Percentiles rank a stretch among this genome's conserved stretches.
Conservation (phyloP, 2,797 vertebrate genomes). For the Cossypha caffra region DNA sequence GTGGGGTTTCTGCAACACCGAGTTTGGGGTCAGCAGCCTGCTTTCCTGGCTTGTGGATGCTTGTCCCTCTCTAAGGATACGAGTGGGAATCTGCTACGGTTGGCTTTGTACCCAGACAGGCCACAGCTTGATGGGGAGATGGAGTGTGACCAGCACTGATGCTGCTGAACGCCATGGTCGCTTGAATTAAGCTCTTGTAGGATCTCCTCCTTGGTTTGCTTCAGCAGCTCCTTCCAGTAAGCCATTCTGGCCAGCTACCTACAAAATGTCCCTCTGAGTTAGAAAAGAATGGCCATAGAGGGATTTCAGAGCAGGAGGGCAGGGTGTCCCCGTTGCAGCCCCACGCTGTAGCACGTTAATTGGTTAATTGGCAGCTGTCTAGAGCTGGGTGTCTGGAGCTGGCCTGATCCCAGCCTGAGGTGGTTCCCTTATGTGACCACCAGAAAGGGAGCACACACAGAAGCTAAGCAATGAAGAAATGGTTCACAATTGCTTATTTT, state of each 20-base stretch:
- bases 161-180: background rate
- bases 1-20: background rate
- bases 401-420: background rate
- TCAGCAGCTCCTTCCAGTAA: background rate
- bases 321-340: slow-evolving; percentile 2
- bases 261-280: background rate
- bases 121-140: background rate
- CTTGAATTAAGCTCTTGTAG: background rate
- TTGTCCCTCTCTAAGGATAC: background rate
- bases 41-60: background rate
- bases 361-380: slow-evolving; percentile 16
- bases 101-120: slow-evolving; percentile 27
- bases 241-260: background rate
- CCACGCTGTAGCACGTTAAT: background rate
- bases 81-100: slow-evolving; percentile 26
- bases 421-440: slow-evolving; percentile 51
- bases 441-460: slow-evolving; percentile 57
- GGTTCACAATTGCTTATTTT: slow-evolving; percentile 60
- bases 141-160: background rate
- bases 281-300: background rate
- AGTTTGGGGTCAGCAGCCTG: background rate
- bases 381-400: slow-evolving; percentile 10
- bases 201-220: background rate
- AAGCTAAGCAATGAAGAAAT: slow-evolving; percentile 69
- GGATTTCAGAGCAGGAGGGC: slow-evolving; percentile 36